Percentiles rank a stretch among this genome's conserved stretches.
These are phyloP conservation scores for Odontesthes bonariensis DNA, from an alignment of 2,113 vertebrate species.

Conservation along the genomic window DNA sequence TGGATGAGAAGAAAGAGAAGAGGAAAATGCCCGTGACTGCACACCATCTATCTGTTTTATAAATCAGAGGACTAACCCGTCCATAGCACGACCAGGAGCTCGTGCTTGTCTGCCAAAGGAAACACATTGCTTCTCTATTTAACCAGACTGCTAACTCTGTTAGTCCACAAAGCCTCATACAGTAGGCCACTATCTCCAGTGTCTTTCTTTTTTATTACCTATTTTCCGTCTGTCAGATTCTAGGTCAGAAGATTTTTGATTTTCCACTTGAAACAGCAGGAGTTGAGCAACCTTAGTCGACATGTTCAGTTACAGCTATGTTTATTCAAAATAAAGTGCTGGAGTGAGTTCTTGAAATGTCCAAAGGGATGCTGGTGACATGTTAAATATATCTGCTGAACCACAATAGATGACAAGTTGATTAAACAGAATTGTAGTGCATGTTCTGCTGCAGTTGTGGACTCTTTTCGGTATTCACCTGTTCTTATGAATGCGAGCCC, in stretches of 20 bases:
- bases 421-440: no score
- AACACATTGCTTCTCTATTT: conserved; percentile 35
- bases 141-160: conserved; percentile 44
- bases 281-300: conserved; percentile 11
- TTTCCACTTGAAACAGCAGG: conserved; percentile 27
- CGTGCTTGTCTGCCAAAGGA: conserved; percentile 59
- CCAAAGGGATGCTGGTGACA: conserved; percentile 12
- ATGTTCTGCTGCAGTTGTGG: background rate
- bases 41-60: conserved; percentile 62
- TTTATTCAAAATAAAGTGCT: conserved; percentile 42
- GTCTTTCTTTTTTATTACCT: background rate
- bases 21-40: conserved; percentile 33
- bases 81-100: conserved; percentile 45
- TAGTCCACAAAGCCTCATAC: conserved; percentile 31
- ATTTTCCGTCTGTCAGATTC: conserved; percentile 29
- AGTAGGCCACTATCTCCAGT: conserved; percentile 29
- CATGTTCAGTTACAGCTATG: conserved; percentile 18
- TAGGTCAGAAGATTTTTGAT: conserved; percentile 37
- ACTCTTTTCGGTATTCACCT: no score
- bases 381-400: conserved; percentile 19
- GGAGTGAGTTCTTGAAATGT: conserved; percentile 42
- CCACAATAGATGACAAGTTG: conserved; percentile 1
- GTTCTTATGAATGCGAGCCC: background rate
- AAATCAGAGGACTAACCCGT: conserved; percentile 55
- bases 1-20: conserved; percentile 42